Evolutionary conservation across 2,113 vertebrate genomes (phyloP).

Genomic region (Acanthochromis polyacanthus): DNA sequence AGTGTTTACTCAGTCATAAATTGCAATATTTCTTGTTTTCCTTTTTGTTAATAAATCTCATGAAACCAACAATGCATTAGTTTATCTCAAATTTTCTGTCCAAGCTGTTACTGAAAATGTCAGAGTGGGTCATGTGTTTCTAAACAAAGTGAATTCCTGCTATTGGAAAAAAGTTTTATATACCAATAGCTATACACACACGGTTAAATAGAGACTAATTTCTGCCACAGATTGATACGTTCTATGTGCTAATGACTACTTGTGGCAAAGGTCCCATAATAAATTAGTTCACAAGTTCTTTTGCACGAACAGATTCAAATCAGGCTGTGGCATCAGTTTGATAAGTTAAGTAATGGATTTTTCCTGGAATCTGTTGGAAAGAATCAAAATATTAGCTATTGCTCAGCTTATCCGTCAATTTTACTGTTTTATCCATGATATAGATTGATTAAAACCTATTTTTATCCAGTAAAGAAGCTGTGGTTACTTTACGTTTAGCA

Average conservation of each 20-base stretch:
- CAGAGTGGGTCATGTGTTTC: too few relatives aligned
- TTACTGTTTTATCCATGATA: background rate
- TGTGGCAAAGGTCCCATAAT: background rate
- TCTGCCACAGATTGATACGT: too few relatives aligned
- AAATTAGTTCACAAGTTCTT: background rate
- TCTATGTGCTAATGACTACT: too few relatives aligned
- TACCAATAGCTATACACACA: background rate
- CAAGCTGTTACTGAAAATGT: too few relatives aligned
- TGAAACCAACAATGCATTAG: too few relatives aligned
- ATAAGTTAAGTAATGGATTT: background rate
- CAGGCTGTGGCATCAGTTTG: background rate
- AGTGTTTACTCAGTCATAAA: too few relatives aligned
- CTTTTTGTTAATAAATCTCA: too few relatives aligned
- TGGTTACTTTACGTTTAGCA: background rate
- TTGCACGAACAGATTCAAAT: background rate
- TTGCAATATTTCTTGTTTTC: too few relatives aligned
- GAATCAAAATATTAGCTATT: background rate
- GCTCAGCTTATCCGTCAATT: background rate
- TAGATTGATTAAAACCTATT: background rate
- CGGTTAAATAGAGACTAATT: background rate
- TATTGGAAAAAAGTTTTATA: background rate
- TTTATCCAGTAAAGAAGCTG: background rate
- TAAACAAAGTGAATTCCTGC: background rate
- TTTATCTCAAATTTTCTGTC: too few relatives aligned
- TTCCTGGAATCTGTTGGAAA: background rate